phyloP scores from a whole-genome alignment of 2,888 invertebrate genomes.

The Lymantria monacha region DNA sequence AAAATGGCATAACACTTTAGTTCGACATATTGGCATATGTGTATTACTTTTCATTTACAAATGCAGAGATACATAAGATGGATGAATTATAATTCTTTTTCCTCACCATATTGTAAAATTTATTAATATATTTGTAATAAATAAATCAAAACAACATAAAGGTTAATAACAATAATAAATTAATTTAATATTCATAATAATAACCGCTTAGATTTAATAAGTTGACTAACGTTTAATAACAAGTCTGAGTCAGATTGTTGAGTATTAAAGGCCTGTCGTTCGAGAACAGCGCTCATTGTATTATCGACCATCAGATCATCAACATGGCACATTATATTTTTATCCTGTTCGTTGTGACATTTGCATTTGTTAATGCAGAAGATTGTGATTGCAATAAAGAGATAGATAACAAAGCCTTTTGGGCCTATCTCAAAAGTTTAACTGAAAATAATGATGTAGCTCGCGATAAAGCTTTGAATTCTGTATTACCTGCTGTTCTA shows the following conservation, averaged over 20 bases:
- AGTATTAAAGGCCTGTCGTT: background rate
- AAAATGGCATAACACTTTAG: too few species aligned
- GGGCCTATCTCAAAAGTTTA: constrained; percentile 1
- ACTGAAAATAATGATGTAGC: background rate
- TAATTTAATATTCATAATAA: background rate
- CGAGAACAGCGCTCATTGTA: background rate
- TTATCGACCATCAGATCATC: background rate
- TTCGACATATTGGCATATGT: too few species aligned
- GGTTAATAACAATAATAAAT: background rate
- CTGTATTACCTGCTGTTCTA: constrained; percentile 6
- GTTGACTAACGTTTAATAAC: background rate
- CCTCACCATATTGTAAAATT: too few species aligned
- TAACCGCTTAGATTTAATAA: background rate
- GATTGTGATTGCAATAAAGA: constrained; percentile 5
- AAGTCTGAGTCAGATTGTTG: background rate
- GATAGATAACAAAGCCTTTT: background rate
- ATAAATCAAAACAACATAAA: too few species aligned
- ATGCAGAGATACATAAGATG: too few species aligned
- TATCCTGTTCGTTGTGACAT: background rate
- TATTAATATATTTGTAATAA: too few species aligned
- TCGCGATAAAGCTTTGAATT: background rate
- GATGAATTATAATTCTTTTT: too few species aligned
- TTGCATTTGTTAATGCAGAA: background rate
- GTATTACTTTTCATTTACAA: too few species aligned
- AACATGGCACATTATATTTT: constrained; percentile 1